A percentile compares a stretch with the other conserved stretches of the same genome.
These are phyloP conservation scores for Flexamia atlantica DNA, from an alignment of 2,888 invertebrate genomes.

Conservation along the genomic window DNA sequence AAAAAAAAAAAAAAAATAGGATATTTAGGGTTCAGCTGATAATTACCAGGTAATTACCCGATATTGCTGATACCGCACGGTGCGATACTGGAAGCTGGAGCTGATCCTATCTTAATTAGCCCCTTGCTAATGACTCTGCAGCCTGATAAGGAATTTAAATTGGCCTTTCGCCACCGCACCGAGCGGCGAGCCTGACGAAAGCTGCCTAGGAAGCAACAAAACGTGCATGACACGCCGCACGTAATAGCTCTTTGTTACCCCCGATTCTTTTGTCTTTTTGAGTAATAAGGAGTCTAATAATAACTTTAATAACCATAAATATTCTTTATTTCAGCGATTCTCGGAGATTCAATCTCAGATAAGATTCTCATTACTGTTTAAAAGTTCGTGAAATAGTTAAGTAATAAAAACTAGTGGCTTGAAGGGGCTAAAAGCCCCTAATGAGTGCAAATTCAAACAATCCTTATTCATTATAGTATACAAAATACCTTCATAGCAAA, in stretches of 20 bases:
- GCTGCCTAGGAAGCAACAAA: slow-evolving; percentile 22
- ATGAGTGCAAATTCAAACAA: too few species aligned
- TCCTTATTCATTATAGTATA: too few species aligned
- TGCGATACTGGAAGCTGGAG: slow-evolving; percentile 12
- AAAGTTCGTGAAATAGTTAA: too few species aligned
- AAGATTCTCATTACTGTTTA: too few species aligned
- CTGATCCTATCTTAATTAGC: slow-evolving; percentile 44
- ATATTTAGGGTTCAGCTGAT: neutral
- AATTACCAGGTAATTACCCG: slow-evolving; percentile 26
- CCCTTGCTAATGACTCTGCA: neutral
- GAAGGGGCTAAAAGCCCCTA: too few species aligned
- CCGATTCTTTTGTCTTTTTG: slow-evolving; percentile 6
- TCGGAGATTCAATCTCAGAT: too few species aligned
- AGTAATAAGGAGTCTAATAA: too few species aligned
- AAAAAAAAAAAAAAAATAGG: neutral
- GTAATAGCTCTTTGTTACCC: neutral
- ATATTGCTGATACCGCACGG: neutral
- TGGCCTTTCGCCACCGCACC: slow-evolving; percentile 27
- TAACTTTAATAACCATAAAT: too few species aligned
- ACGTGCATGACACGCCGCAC: neutral
- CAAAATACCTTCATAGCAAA: too few species aligned
- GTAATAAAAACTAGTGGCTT: too few species aligned
- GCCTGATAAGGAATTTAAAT: slow-evolving; percentile 49
- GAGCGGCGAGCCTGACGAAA: slow-evolving; percentile 3
- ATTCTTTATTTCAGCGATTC: too few species aligned